These are phyloP conservation scores for Manis crassicaudata DNA, from an alignment of 2,797 vertebrate species.

Conservation along the genomic window DNA sequence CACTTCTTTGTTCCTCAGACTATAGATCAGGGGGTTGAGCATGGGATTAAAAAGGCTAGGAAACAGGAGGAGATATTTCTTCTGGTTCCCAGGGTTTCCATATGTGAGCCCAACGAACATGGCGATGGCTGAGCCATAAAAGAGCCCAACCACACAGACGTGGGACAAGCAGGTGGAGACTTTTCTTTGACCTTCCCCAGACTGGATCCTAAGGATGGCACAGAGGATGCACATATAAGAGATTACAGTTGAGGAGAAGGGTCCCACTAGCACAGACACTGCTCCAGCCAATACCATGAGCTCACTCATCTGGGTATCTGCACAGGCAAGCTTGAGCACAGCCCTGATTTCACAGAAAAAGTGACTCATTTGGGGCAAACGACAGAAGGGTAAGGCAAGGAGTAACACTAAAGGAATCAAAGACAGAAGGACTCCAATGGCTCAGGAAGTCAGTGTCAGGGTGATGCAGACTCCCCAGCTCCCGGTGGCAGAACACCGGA, in stretches of 20 bases:
- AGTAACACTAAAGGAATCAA: slow-evolving; percentile 45
- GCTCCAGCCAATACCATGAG: slow-evolving; percentile 66
- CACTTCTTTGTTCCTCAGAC: slow-evolving; percentile 61
- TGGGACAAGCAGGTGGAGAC: slow-evolving; percentile 34
- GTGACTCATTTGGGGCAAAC: slow-evolving; percentile 67
- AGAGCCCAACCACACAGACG: slow-evolving; percentile 62
- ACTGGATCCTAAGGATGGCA: slow-evolving; percentile 3
- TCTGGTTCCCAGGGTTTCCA: not conserved
- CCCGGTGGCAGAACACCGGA: slow-evolving; percentile 65
- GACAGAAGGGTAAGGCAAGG: slow-evolving; percentile 73
- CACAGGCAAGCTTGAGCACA: slow-evolving; percentile 77
- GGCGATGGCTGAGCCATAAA: slow-evolving; percentile 52
- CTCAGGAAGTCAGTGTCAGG: slow-evolving; percentile 56
- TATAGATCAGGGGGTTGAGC: slow-evolving; percentile 69
- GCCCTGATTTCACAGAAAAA: slow-evolving; percentile 82
- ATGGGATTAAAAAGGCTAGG: slow-evolving; percentile 67
- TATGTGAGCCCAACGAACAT: slow-evolving; percentile 60
- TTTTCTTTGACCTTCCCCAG: slow-evolving; percentile 21
- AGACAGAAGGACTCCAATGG: slow-evolving; percentile 37
- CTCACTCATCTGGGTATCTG: slow-evolving; percentile 66
- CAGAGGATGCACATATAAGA: slow-evolving; percentile 56
- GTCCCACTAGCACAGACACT: slow-evolving; percentile 71
- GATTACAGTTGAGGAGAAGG: slow-evolving; percentile 49
- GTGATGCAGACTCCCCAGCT: slow-evolving; percentile 44
- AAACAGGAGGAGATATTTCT: slow-evolving; percentile 60